Evolutionary conservation across 2,888 invertebrate species (phyloP), one percentile per base, ranked within the genome.

Genomic region (Oeneis ivallda): DNA sequence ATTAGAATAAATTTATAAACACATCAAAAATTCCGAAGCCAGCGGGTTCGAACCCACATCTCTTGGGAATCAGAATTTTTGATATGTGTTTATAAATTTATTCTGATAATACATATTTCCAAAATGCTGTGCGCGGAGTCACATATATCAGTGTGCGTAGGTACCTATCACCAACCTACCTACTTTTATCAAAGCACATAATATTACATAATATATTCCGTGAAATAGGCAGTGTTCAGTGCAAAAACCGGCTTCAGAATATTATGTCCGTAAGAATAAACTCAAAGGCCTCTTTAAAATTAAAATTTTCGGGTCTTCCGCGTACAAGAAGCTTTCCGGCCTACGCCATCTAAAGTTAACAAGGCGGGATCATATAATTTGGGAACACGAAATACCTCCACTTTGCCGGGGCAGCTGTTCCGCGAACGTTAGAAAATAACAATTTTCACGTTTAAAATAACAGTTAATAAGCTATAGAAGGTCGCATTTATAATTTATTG

Each of bases 361-460:
- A 81, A 86, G 72, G 39, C 69, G 72, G 74, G 76, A 79, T 84
- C 84, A 80, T 86, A 86, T 86, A 88, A 89, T 89, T 89, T 88
- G 75, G 79, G 74, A 74, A 77, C 56, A 56, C 72, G 72, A 74
- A 74, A 78, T 78, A 78, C 77, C 78, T 52, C 61, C 47, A 52
- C 61, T 61, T 61, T 61, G 39, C 61, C 41, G 39, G 32, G 43
- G 79, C 86, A 86, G 87, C 85, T 84, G 86, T 74, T 78, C 75
- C 71, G 80, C 79, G 63, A 73, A 74, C 79, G 67, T 81, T 77
- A 80, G 79, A 79, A 81, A 79, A 74, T 81, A 82, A 82, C 80
- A 87, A 87, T 88, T 89, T 89, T 85, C 85, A 87, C 87, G 80
- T 89, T 81, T 79, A 81, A 85, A 86, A 84, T 82, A 86, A 84